Evolutionary conservation across 2,797 vertebrate species (phyloP), one percentile per base, ranked within the genome.

Genomic region (Hydrophis major): DNA sequence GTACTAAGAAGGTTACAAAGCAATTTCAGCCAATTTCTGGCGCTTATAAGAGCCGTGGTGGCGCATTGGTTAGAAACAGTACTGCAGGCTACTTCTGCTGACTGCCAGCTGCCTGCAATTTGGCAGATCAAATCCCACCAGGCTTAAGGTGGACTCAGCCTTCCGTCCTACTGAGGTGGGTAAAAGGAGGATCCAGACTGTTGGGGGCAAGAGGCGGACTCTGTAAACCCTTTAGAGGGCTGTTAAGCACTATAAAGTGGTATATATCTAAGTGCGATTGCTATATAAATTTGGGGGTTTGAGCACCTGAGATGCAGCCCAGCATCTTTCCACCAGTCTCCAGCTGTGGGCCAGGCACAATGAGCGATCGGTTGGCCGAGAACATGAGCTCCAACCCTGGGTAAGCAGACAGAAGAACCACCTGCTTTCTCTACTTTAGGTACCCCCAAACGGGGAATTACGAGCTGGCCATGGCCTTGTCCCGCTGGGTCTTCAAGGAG

Each of bases 401-500:
- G 7, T 22, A 20, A 78, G 32, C 7, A 4, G 32, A 4, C 74
- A 22, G 37, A 22, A 25, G 20, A 22, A 11, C 18, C 25, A 22
- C 18, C 37, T 22, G 3, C 42, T 20, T 47, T 78, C 8, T 83
- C 37, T 47, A 83, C 16, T 1, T 0, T 88, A 99, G 99, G 93
- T 98, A 98, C 32, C 97, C 98, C 0, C 98, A 98, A 97, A 99
- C 98, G 0, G 99, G 99, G 32, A 99, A 99, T 97, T 98, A 98
- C 5, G 99, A 99, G 95, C 98, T 99, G 93, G 99, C 99, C 0
- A 96, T 98, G 90, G 98, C 99, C 53, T 97, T 99, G 94, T 99
- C 99, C 2, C 98, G 98, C 91, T 99, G 99, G 99, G 99, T 99
- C 95, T 99, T 99, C 97, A 99, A 99, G 95, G 99, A 99, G 96